Base-by-base conservation (phyloP, 2,797 vertebrate species). In the Macropodus opercularis region DNA sequence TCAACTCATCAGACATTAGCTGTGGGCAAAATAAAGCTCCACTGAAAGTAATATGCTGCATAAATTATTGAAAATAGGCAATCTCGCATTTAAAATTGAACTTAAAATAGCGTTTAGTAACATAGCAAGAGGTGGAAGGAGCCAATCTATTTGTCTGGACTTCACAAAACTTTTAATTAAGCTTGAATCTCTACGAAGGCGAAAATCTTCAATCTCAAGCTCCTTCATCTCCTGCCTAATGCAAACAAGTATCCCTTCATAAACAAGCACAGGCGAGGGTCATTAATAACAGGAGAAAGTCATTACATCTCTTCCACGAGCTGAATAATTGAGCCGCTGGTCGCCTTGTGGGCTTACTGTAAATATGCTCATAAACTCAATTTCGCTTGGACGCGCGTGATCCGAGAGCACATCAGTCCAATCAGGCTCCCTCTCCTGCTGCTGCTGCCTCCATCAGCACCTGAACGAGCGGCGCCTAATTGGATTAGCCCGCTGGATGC, bases 281-380 rank as follows among this genome's bases (percentile, higher is more conserved):
- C 90, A 88, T 91, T 92, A 92, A 92, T 92, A 91, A 90, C 69
- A 64, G 62, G 62, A 74, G 77, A 83, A 83, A 87, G 82, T 82
- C 81, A 90, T 89, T 90, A 87, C 72, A 69, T 87, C 74, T 90
- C 75, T 69, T 80, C 78, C 69, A 23, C 72, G 40, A 41, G 66
- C 68, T 82, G 84, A 91, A 87, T 91, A 89, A 92, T 90, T 86
- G 85, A 88, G 84, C 78, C 47, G 76, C 65, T 54, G 75, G 64
- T 70, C 63, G 77, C 79, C 65, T 50, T 46, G 63, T 74, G 81
- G 52, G 24, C 73, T 73, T 67, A 32, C 69, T 78, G 83, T 83
- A 82, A 90, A 90, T 85, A 85, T 59, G 63, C 75, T 78, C 69
- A 56, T 56, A 40, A 74, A 50, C 51, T 77, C 40, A 4, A 6